Conservation (phyloP, 2,113 vertebrate genomes). For the Panthera leo region DNA sequence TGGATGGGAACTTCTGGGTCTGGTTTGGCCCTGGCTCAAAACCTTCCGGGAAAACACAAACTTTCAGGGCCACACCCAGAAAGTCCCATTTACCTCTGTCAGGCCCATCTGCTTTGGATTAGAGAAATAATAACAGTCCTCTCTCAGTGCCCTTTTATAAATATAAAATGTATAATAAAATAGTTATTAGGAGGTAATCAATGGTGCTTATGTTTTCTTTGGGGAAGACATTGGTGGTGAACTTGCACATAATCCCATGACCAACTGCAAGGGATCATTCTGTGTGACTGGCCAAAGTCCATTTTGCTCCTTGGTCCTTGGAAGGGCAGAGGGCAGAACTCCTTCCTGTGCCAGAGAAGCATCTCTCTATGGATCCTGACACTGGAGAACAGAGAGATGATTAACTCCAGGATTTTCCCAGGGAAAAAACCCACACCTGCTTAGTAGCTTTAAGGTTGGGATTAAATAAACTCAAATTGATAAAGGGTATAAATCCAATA, state of each 20-base stretch:
- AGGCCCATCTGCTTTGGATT: constrained; percentile 77
- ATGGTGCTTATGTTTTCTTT: constrained; percentile 62
- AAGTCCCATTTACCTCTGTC: constrained; percentile 75
- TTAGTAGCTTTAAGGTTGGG: neutral
- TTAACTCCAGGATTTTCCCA: too few relatives aligned
- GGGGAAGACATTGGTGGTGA: constrained; percentile 24
- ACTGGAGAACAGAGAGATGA: neutral
- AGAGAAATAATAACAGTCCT: constrained; percentile 68
- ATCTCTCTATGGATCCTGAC: neutral
- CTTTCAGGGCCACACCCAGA: constrained; percentile 71
- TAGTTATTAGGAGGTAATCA: constrained; percentile 72
- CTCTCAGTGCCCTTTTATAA: constrained; percentile 47
- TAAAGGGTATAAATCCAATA: neutral
- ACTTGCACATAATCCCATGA: neutral
- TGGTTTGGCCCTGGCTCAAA: constrained; percentile 75
- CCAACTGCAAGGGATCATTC: neutral
- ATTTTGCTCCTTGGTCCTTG: neutral
- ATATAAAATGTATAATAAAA: constrained; percentile 73
- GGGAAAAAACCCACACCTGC: neutral
- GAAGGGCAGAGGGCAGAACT: neutral
- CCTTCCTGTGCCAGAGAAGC: neutral
- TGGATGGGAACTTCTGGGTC: constrained; percentile 73
- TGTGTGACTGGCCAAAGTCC: neutral
- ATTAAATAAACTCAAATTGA: neutral
- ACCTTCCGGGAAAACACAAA: constrained; percentile 77